A percentile compares a stretch with the other conserved stretches of the same genome.
phyloP scores from a whole-genome alignment of 2,888 invertebrate species.

The Chrysodeixis includens region DNA sequence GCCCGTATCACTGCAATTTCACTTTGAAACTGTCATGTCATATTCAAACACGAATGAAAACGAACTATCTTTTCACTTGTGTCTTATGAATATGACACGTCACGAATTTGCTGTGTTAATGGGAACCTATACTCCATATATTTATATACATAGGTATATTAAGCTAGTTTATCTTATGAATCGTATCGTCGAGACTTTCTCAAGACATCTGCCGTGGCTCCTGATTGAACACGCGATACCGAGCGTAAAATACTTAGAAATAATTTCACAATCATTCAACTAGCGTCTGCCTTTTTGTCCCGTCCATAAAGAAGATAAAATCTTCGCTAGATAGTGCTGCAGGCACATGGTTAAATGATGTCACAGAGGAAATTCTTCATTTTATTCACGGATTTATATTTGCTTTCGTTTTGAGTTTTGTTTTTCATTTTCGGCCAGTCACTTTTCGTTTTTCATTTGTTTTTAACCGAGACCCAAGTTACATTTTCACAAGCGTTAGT shows the following conservation, averaged over 20 bases:
- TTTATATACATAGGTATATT: conserved; percentile 23
- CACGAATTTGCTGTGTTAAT: conserved; percentile 38
- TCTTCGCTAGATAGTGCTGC: conserved; percentile 46
- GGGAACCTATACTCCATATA: conserved; percentile 43
- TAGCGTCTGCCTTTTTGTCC: conserved; percentile 51
- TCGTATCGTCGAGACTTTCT: conserved; percentile 72
- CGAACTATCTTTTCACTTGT: too few species aligned
- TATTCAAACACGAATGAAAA: too few species aligned
- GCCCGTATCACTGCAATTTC: conserved; percentile 5
- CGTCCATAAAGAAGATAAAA: conserved; percentile 53
- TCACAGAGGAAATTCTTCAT: conserved; percentile 49
- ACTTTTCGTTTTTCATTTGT: background rate
- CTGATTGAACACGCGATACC: conserved; percentile 71
- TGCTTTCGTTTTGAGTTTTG: conserved; percentile 16
- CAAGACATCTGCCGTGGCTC: conserved; percentile 72
- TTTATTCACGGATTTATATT: conserved; percentile 36
- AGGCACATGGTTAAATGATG: conserved; percentile 46
- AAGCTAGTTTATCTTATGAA: conserved; percentile 67
- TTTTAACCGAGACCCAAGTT: background rate
- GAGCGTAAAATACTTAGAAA: conserved; percentile 59
- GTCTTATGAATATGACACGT: too few species aligned
- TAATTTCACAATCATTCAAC: conserved; percentile 62
- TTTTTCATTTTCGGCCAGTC: background rate
- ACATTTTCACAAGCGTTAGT: too few species aligned
- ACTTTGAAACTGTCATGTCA: conserved; percentile 25